Conservation (phyloP, 2,888 invertebrate genomes). For the Trachelus troglodyta region DNA sequence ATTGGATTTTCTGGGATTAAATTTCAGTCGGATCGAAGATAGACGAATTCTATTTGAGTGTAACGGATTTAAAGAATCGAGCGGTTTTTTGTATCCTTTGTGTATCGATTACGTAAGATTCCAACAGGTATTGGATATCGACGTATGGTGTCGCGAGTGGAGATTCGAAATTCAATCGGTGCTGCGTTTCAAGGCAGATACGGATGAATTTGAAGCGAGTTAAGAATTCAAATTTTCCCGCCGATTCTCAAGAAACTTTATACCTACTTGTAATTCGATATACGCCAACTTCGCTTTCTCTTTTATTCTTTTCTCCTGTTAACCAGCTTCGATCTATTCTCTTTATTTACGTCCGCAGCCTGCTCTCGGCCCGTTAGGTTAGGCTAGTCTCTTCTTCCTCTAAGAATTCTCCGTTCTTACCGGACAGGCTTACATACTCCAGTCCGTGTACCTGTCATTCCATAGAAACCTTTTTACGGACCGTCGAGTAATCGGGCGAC, state of each 20-base stretch:
- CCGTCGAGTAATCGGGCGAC: background rate
- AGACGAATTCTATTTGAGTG: background rate
- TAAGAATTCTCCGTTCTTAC: background rate
- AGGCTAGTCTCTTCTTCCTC: background rate
- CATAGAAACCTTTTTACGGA: background rate
- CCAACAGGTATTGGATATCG: background rate
- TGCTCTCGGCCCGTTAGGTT: background rate
- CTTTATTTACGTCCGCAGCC: background rate
- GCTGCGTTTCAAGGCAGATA: too few relatives aligned
- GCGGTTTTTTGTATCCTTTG: background rate
- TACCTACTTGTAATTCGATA: background rate
- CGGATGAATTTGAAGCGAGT: too few relatives aligned
- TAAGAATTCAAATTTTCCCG: background rate
- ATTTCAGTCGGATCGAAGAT: background rate
- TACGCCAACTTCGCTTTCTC: background rate
- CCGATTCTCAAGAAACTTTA: background rate
- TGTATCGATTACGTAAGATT: background rate
- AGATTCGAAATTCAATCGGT: background rate
- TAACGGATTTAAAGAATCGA: background rate
- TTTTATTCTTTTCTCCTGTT: background rate
- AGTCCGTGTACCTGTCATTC: background rate
- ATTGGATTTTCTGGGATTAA: background rate
- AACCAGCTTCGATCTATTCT: background rate
- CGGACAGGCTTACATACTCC: background rate
- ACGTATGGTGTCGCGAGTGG: background rate